These are phyloP conservation scores for Oikopleura dioica DNA, from an alignment of 23 tunicate species.

Conservation along the genomic window DNA sequence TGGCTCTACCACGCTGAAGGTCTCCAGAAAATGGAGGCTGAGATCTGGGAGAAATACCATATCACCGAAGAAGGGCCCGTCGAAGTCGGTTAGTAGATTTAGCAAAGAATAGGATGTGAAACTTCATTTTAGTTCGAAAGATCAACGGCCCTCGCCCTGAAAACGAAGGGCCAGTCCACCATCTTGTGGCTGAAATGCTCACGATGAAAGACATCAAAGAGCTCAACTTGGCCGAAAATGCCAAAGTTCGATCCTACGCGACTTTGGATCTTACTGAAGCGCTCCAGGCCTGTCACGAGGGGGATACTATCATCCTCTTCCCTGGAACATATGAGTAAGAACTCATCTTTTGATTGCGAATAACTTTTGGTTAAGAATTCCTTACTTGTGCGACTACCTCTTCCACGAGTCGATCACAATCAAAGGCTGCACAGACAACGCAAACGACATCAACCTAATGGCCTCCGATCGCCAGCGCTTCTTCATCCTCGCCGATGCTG, in stretches of 20 bases:
- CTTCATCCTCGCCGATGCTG: background rate
- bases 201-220: background rate
- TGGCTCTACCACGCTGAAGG: background rate
- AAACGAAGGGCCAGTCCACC: background rate
- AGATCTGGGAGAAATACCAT: background rate
- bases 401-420: background rate
- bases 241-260: background rate
- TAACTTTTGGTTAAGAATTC: background rate
- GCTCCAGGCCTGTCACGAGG: conserved; percentile 40
- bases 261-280: conserved; percentile 14
- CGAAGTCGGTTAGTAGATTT: background rate
- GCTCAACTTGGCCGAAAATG: background rate
- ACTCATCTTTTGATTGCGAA: background rate
- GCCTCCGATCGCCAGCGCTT: background rate
- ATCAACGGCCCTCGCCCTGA: background rate
- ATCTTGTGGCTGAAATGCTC: background rate
- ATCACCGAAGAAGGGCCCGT: background rate
- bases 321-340: conserved; percentile 35
- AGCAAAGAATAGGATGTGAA: background rate
- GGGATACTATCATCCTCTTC: conserved; percentile 36
- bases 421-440: background rate
- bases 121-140: background rate
- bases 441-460: background rate
- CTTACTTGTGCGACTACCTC: background rate
- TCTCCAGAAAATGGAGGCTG: background rate